These are phyloP conservation scores for Rhorus exstirpatorius DNA, from an alignment of 2,888 invertebrate species.

Conservation along the genomic window DNA sequence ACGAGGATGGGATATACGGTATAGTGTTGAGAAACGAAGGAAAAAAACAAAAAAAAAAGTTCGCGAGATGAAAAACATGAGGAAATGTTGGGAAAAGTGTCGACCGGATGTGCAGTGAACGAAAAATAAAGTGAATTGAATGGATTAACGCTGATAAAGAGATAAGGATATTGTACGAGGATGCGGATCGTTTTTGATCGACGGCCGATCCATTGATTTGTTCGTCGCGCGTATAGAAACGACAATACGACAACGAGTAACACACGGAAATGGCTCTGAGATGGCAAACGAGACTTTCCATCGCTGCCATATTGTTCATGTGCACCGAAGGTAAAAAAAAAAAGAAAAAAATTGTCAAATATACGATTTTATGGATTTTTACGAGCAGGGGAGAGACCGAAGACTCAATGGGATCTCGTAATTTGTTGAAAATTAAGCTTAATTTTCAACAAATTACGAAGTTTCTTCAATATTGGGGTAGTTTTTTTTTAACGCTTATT, in stretches of 20 bases:
- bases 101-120: constrained; percentile 54
- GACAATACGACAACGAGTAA: background rate
- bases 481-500: too few relatives aligned
- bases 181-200: constrained; percentile 78
- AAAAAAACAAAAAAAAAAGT: too few relatives aligned
- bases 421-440: too few relatives aligned
- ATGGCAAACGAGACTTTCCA: constrained; percentile 85
- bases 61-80: constrained; percentile 6
- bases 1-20: too few relatives aligned
- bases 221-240: background rate
- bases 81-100: constrained; percentile 27
- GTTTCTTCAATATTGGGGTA: too few relatives aligned
- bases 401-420: too few relatives aligned
- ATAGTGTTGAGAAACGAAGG: too few relatives aligned
- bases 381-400: too few relatives aligned
- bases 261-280: constrained; percentile 84
- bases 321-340: constrained; percentile 84
- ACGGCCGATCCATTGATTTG: constrained; percentile 16
- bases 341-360: background rate
- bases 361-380: too few relatives aligned
- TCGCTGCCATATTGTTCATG: constrained; percentile 85
- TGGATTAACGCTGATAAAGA: background rate
- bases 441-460: too few relatives aligned
- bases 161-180: constrained; percentile 52
- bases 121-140: constrained; percentile 3